Percentiles rank a stretch among this genome's conserved stretches.
phyloP scores from a whole-genome alignment of 2,113 vertebrate species.

The Puma concolor region DNA sequence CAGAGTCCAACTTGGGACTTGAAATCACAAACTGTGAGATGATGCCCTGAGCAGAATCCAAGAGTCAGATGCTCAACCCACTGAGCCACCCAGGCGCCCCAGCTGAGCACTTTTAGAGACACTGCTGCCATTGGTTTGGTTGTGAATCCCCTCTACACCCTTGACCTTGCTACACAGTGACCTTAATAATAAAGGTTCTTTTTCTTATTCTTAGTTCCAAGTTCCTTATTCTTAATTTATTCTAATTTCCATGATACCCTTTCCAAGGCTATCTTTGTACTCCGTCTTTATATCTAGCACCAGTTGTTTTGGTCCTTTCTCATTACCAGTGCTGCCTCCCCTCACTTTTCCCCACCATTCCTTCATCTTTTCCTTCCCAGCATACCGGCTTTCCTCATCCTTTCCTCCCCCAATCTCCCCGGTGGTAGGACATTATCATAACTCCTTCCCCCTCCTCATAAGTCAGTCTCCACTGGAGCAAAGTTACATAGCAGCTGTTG shows the following conservation, averaged over 20 bases:
- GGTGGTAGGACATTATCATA: not conserved
- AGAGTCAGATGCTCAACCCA: no score
- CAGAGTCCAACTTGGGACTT: no score
- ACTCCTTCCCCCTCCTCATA: conserved; percentile 33
- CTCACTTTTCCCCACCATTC: not conserved
- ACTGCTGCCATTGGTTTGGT: not conserved
- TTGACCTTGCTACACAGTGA: not conserved
- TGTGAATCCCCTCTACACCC: not conserved
- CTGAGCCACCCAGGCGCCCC: no score
- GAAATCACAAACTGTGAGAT: no score
- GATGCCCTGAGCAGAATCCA: no score
- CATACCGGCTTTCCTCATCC: not conserved
- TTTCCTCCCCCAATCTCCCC: not conserved
- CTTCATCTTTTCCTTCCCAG: not conserved
- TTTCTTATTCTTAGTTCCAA: not conserved
- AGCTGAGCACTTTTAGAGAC: not conserved
- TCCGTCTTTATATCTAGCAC: not conserved
- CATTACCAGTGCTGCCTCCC: not conserved
- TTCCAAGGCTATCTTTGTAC: not conserved
- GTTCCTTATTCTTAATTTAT: not conserved
- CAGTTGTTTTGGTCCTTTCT: not conserved
- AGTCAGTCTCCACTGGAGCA: not conserved
- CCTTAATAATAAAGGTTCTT: not conserved
- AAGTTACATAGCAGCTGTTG: conserved; percentile 55
- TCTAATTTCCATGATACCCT: not conserved